Conservation (phyloP, 2,113 vertebrate genomes). For the Cinclus cinclus region DNA sequence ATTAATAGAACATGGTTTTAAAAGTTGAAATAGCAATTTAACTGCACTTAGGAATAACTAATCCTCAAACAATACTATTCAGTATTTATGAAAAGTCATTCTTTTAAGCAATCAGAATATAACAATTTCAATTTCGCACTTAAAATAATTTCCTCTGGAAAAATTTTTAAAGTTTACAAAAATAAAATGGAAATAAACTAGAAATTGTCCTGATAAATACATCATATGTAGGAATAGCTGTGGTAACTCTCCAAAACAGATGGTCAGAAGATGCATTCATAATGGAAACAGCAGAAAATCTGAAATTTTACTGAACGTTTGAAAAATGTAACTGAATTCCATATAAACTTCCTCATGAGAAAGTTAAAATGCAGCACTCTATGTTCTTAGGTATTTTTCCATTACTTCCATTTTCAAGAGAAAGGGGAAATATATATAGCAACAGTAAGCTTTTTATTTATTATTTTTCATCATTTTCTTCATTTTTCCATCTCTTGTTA, state of each 20-base stretch:
- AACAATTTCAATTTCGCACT: not conserved
- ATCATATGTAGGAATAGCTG: not conserved
- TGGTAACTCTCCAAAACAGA: not conserved
- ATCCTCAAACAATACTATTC: not conserved
- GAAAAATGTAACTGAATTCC: not conserved
- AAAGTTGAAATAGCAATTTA: not conserved
- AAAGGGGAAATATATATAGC: accelerated
- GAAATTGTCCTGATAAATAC: not conserved
- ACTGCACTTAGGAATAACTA: not conserved
- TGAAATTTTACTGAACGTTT: not conserved
- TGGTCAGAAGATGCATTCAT: not conserved
- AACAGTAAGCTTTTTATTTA: not conserved
- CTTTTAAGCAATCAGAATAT: not conserved
- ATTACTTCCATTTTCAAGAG: not conserved
- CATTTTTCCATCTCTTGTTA: not conserved
- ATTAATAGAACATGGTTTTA: not conserved
- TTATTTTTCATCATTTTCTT: not conserved
- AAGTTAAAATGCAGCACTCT: not conserved
- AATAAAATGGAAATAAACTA: not conserved
- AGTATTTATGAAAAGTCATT: not conserved
- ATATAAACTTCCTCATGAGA: not conserved
- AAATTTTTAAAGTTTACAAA: not conserved
- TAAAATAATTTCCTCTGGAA: not conserved
- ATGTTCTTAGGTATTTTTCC: not conserved
- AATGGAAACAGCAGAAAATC: not conserved